Evolutionary conservation across 2,113 vertebrate species (phyloP), one percentile per base, ranked within the genome.

Genomic region (Condylura cristata): DNA sequence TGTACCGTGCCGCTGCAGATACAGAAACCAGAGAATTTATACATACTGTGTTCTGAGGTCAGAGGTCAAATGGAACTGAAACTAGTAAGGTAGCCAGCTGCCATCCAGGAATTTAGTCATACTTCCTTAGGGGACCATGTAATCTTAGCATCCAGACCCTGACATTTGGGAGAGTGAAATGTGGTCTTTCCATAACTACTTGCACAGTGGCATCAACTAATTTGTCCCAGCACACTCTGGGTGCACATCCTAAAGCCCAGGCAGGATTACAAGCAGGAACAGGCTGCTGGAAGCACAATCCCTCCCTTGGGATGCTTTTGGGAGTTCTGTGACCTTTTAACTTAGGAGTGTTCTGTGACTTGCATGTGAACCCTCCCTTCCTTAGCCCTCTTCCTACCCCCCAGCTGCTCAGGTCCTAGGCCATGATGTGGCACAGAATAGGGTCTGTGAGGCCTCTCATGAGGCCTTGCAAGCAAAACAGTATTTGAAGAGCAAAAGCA

Each of bases 1-100:
- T 0, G 0, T 24, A 8, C 39, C 60, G 34, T 16, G 20, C 46
- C 4, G 11, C 76, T 37, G 32, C 51, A 12, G 14, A 8, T 0
- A 3, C 3, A 22, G 65, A 4, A 48, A 14, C 24, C 1, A 17
- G 8, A 12, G 13, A 37, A 14, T 44, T 16, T 81, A 44, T 12
- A 13, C 65, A 7, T 58, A n/a, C 22, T 16, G 0, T 60, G 70
- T 44, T 18, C 61, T 1, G 9, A 48, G 61, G 71, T 18, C 39
- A 58, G 26, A 3, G 72, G 66, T 66, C 20, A 34, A 6, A 44
- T 61, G 66, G 28, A 83, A 28, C 75, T 2, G 10, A 18, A 26
- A 6, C 22, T 32, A 46, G 4, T 71, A 28, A 39, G 0, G 44
- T 75, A 58, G 51, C 87, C n/a, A 11, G 75, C 28, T 20, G 4